Conservation (phyloP, 2,113 vertebrate genomes). For the Nanorana parkeri region DNA sequence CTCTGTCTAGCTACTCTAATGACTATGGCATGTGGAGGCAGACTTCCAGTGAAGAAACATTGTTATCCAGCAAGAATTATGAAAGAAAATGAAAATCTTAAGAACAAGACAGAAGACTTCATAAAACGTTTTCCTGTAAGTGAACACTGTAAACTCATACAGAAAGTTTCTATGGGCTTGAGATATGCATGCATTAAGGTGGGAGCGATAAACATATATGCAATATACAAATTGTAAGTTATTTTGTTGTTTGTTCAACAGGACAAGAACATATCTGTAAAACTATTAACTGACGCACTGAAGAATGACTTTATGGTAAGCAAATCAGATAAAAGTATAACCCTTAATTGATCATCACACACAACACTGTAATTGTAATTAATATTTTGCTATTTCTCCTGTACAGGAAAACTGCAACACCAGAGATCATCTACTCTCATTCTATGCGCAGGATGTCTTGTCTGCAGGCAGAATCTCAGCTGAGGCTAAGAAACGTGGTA, state of each 20-base stretch:
- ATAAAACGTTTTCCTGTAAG: conserved; percentile 44
- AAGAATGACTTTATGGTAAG: conserved; percentile 73
- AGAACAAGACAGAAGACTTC: conserved; percentile 23
- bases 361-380: background rate
- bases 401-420: conserved; percentile 69
- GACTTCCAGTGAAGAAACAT: background rate
- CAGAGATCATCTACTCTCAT: conserved; percentile 71
- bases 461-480: conserved; percentile 50
- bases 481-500: conserved; percentile 45
- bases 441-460: conserved; percentile 74
- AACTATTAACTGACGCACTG: conserved; percentile 70
- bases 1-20: background rate
- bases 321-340: background rate
- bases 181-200: background rate
- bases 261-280: conserved; percentile 68
- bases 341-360: background rate
- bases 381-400: conserved; percentile 31
- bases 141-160: conserved; percentile 3
- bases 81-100: background rate
- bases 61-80: background rate
- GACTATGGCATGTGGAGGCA: background rate
- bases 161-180: conserved; percentile 25
- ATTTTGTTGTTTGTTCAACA: conserved; percentile 67
- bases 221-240: background rate
- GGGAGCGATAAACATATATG: background rate